Conservation (phyloP, 1,140 invertebrate species). For the Ctenoplectra terminalis region DNA sequence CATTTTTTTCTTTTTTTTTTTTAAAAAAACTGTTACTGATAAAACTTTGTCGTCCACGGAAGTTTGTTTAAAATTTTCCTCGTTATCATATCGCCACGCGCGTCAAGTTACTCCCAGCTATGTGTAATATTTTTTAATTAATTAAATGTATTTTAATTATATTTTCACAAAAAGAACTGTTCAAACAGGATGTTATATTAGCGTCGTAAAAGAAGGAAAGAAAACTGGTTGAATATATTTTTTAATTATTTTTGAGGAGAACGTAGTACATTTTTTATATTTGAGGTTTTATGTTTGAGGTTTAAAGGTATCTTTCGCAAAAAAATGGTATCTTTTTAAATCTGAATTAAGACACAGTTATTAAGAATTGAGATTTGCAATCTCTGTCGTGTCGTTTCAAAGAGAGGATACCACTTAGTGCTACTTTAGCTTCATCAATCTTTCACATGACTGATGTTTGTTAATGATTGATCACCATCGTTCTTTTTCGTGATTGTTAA, state of each 20-base stretch:
- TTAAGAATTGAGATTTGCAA: not conserved
- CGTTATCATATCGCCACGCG: not conserved
- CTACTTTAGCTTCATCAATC: not conserved
- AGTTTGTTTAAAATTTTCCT: not conserved
- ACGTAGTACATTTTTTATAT: no score
- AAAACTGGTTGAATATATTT: no score
- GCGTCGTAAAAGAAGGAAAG: no score
- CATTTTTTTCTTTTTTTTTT: no score
- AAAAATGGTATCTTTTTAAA: no score
- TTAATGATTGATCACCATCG: not conserved
- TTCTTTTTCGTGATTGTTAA: conserved; percentile 1
- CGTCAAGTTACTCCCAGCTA: not conserved
- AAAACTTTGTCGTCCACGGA: not conserved
- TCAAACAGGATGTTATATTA: no score
- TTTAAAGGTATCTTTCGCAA: no score
- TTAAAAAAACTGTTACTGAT: not conserved
- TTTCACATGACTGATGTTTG: not conserved
- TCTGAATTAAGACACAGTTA: no score
- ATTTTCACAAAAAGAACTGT: no score
- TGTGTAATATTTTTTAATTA: not conserved
- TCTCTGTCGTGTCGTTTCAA: no score
- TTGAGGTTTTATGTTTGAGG: no score
- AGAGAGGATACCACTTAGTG: not conserved
- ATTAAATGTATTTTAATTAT: not conserved
- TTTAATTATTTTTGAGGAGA: no score